Percentiles rank a stretch among this genome's conserved stretches.
phyloP scores from a whole-genome alignment of 30 jellyfish, hydroid and myxozoan species.

The Aurelia aurita complex sp. Pacific region DNA sequence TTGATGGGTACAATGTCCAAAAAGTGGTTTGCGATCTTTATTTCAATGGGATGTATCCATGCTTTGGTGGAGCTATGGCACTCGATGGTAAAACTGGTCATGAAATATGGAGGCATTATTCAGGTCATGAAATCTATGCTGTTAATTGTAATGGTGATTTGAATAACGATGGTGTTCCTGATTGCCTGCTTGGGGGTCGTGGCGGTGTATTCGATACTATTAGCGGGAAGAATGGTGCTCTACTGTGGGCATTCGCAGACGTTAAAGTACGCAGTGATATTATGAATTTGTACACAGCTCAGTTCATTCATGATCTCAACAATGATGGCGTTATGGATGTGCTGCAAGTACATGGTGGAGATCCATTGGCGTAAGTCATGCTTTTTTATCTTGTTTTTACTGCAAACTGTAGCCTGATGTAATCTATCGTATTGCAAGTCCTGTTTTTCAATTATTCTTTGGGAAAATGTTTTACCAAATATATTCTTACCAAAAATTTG shows the following conservation, averaged over 20 bases:
- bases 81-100: conserved; percentile 73
- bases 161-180: conserved; percentile 80
- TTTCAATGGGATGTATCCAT: conserved; percentile 68
- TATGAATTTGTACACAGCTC: conserved; percentile 79
- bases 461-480: too few relatives aligned
- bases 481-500: too few relatives aligned
- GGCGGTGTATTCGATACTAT: conserved; percentile 86
- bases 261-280: conserved; percentile 31
- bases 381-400: not conserved
- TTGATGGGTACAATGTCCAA: conserved; percentile 60
- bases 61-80: conserved; percentile 89
- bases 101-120: conserved; percentile 84
- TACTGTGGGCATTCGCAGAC: conserved; percentile 78
- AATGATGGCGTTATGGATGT: conserved; percentile 80
- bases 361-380: conserved; percentile 72
- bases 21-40: conserved; percentile 54
- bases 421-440: too few relatives aligned
- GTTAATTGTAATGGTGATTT: conserved; percentile 88
- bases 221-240: conserved; percentile 66
- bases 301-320: conserved; percentile 68
- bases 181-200: conserved; percentile 82
- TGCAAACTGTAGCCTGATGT: too few relatives aligned
- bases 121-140: conserved; percentile 77
- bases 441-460: too few relatives aligned
- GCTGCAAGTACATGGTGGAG: conserved; percentile 87